phyloP scores from a whole-genome alignment of 2,797 vertebrate genomes.

The Xenentodon cancila region DNA sequence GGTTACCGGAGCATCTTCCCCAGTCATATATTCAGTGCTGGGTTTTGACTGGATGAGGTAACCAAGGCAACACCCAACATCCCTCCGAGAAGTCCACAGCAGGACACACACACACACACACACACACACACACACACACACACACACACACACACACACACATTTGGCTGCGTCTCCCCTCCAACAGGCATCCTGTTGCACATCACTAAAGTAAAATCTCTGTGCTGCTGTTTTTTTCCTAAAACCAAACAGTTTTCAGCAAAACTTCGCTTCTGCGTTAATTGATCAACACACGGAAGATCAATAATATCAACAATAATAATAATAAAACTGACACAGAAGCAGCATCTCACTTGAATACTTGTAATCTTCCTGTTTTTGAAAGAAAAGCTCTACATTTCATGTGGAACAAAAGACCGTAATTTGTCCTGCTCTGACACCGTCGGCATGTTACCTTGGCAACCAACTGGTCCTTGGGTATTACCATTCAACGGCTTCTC shows the following conservation, averaged over 20 bases:
- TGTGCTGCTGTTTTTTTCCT: not conserved
- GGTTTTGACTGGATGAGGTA: slow-evolving; percentile 54
- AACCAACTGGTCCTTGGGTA: slow-evolving; percentile 45
- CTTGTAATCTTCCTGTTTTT: not conserved
- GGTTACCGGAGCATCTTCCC: slow-evolving; percentile 24
- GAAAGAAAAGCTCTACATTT: not conserved
- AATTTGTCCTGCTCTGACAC: slow-evolving; percentile 37
- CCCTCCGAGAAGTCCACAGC: slow-evolving; percentile 33
- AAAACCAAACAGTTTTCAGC: not conserved
- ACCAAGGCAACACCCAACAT: slow-evolving; percentile 63
- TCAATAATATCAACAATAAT: too few species aligned
- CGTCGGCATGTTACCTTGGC: slow-evolving; percentile 54
- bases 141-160: slow-evolving; percentile 11
- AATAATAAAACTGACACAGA: not conserved
- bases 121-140: not conserved
- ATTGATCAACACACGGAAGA: too few species aligned
- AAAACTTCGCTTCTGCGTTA: not conserved
- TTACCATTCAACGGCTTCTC: slow-evolving; percentile 10
- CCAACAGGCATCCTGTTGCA: slow-evolving; percentile 22
- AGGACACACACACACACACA: slow-evolving; percentile 20
- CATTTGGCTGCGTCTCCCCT: not conserved
- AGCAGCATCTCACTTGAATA: not conserved
- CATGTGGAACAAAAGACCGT: slow-evolving; percentile 6
- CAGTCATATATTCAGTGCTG: slow-evolving; percentile 4
- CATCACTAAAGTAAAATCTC: slow-evolving; percentile 15